Base-by-base conservation (phyloP, 2,797 vertebrate genomes). In the Picus viridis region DNA sequence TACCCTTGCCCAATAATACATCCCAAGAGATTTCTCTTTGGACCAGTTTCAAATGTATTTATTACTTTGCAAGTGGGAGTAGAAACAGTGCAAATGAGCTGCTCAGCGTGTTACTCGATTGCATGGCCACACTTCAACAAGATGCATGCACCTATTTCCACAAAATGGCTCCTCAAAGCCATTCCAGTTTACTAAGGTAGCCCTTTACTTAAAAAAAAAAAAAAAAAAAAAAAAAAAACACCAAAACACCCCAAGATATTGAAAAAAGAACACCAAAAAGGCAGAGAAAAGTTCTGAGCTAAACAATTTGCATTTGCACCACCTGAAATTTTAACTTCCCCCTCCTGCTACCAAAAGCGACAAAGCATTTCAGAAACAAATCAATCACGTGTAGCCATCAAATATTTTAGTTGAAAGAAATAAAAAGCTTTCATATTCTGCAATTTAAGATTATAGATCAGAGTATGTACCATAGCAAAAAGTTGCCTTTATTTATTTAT, bases 131-230 rank as follows among this genome's bases (percentile, higher is more conserved):
- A 27, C 51, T 85, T 83, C 86, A 69, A 26, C n/a, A 68, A 91
- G 67, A 95, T 65, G 59, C 43, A 91, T 43, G 78, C 65, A 92
- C 84, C 80, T 86, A 72, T 70, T 62, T 79, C 79, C 86, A 96
- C 93, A 95, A 97, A 96, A 96, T 97, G 94, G 96, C 93, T 95
- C 85, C 93, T 94, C 91, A 83, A 94, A 83, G 80, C 70, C 88
- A 92, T 23, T 62, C 81, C 84, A 81, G n/a, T 43, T 34, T 64
- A 85, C 39, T 56, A 81, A 77, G 49, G 65, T 7, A n/a, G 5
- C 12, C 67, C n/a, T 47, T 80, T 9, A 27, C 29, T 61, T 4
- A 45, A 36, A 80, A n/a, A n/a, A n/a, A n/a, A n/a, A n/a, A n/a
- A n/a, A n/a, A n/a, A n/a, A n/a, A n/a, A n/a, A n/a, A 68, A 12